phyloP scores from a whole-genome alignment of 2,113 vertebrate genomes.

The Erinaceus europaeus region DNA sequence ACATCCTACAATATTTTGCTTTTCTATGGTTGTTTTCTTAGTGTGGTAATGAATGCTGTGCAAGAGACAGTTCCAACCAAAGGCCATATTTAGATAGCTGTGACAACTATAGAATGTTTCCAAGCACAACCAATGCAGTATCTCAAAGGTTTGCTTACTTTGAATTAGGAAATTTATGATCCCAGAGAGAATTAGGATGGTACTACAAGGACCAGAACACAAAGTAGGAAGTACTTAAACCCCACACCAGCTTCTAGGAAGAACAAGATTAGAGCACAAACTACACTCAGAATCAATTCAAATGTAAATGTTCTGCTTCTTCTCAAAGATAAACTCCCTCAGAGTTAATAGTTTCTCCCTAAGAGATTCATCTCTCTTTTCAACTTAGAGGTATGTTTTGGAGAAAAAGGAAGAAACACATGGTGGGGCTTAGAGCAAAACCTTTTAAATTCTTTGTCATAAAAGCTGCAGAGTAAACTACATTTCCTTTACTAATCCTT shows the following conservation, averaged over 20 bases:
- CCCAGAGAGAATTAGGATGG: slow-evolving; percentile 71
- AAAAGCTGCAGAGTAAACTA: slow-evolving; percentile 88
- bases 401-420: slow-evolving; percentile 86
- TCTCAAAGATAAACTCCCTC: slow-evolving; percentile 97
- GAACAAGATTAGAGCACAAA: slow-evolving; percentile 91
- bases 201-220: slow-evolving; percentile 78
- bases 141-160: slow-evolving; percentile 72
- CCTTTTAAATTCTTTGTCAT: slow-evolving; percentile 88
- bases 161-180: slow-evolving; percentile 79
- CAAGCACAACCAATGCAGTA: not conserved
- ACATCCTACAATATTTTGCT: not conserved
- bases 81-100: not conserved
- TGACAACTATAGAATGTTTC: slow-evolving; percentile 22
- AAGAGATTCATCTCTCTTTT: slow-evolving; percentile 94
- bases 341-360: slow-evolving; percentile 98
- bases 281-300: slow-evolving; percentile 91
- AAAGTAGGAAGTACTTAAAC: slow-evolving; percentile 91
- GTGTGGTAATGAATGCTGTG: not conserved
- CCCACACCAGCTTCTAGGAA: slow-evolving; percentile 86
- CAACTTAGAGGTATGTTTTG: slow-evolving; percentile 89
- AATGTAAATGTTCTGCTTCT: slow-evolving; percentile 94
- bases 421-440: slow-evolving; percentile 89
- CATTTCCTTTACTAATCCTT: slow-evolving; percentile 90
- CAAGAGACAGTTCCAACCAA: slow-evolving; percentile 15
- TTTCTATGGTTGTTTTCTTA: not conserved